phyloP scores from a whole-genome alignment of 1,140 invertebrate species.

The Zaprionus africanus region DNA sequence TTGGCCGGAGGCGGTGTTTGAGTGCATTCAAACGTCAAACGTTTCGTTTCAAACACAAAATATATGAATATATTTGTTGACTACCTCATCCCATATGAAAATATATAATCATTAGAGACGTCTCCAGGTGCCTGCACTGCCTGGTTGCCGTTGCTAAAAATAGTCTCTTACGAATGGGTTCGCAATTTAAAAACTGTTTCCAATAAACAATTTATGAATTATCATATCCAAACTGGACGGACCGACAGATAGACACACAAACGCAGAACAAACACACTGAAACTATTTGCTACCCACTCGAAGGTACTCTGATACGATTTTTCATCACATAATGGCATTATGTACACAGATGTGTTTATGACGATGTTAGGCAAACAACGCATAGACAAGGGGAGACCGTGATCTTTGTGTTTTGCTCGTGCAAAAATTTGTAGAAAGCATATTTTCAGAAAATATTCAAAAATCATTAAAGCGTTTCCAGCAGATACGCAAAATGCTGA shows the following conservation, averaged over 20 bases:
- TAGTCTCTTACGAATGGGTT: constrained; percentile 65
- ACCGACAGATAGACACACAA: background rate
- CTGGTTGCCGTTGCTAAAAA: constrained; percentile 50
- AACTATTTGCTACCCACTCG: constrained; percentile 23
- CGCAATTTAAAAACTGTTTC: constrained; percentile 54
- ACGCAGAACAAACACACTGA: constrained; percentile 3
- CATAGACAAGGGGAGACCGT: constrained; percentile 22
- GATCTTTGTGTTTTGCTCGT: constrained; percentile 53
- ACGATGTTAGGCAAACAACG: constrained; percentile 20
- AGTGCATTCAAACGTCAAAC: constrained; percentile 62
- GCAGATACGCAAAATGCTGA: constrained; percentile 49
- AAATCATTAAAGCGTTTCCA: constrained; percentile 42
- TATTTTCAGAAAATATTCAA: constrained; percentile 42
- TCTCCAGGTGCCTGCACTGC: constrained; percentile 37
- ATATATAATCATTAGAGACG: constrained; percentile 18
- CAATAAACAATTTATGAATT: constrained; percentile 76
- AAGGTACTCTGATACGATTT: constrained; percentile 13
- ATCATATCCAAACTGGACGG: constrained; percentile 66
- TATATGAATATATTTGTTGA: constrained; percentile 2
- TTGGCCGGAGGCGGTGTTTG: constrained; percentile 31
- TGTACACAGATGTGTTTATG: constrained; percentile 46
- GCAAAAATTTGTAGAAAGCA: constrained; percentile 55
- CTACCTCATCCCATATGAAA: constrained; percentile 27
- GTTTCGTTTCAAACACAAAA: constrained; percentile 21
- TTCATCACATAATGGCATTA: constrained; percentile 10